Conservation (phyloP, 2,113 vertebrate species). For the Australoheros scitulus region DNA sequence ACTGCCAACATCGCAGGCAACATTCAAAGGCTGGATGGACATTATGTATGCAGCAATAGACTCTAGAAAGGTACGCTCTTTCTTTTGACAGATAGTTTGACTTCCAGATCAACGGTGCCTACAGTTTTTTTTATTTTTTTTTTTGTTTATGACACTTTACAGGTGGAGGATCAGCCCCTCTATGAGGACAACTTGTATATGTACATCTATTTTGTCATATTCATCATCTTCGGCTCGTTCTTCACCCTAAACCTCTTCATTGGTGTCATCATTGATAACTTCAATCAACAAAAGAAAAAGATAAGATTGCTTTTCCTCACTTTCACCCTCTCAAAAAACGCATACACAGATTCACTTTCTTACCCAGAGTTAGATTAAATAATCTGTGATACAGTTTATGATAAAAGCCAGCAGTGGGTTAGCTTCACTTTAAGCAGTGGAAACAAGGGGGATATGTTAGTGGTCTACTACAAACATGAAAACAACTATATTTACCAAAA, state of each 20-base stretch:
- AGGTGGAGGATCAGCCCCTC: conserved; percentile 88
- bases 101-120: neutral
- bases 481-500: neutral
- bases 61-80: conserved; percentile 87
- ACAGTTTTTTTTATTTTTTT: neutral
- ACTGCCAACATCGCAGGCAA: conserved; percentile 82
- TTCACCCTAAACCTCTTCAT: conserved; percentile 99
- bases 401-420: neutral
- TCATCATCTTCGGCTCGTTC: conserved; percentile 99
- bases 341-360: neutral
- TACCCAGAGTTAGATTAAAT: neutral
- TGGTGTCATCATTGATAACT: conserved; percentile 99
- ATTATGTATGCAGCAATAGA: conserved; percentile 99
- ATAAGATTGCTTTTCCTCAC: conserved; percentile 82
- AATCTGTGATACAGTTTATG: neutral
- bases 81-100: neutral
- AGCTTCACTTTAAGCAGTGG: too few relatives aligned
- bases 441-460: neutral
- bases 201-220: conserved; percentile 99
- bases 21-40: conserved; percentile 99
- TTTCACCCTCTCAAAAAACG: neutral
- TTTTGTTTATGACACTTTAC: conserved; percentile 2
- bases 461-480: neutral
- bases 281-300: conserved; percentile 99
- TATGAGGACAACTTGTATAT: conserved; percentile 99